A percentile compares a stretch with the other conserved stretches of the same genome.
phyloP scores from a whole-genome alignment of 35 echinoderm and acorn worm species.

The Apostichopus parvimensis region DNA sequence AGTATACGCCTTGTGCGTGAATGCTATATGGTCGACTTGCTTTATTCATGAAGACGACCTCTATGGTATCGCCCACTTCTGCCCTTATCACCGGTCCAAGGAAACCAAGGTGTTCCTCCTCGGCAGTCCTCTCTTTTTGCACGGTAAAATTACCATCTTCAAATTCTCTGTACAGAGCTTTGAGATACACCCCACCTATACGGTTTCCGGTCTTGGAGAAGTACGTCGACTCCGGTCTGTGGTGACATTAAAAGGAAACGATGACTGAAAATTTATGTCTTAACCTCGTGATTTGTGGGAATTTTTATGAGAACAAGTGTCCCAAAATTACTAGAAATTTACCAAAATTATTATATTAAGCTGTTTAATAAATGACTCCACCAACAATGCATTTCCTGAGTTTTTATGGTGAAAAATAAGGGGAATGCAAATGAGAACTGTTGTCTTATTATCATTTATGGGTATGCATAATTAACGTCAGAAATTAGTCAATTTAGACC shows the following conservation, averaged over 20 bases:
- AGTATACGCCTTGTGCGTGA: constrained; percentile 70
- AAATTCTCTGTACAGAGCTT: constrained; percentile 74
- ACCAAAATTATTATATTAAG: no score
- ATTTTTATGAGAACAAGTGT: no score
- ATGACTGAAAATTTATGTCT: no score
- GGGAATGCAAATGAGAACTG: no score
- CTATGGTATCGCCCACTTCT: constrained; percentile 81
- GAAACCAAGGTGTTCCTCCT: constrained; percentile 63
- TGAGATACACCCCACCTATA: constrained; percentile 72
- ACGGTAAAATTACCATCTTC: constrained; percentile 60
- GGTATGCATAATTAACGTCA: no score
- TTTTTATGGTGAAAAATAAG: no score
- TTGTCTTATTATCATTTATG: no score
- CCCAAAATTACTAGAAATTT: no score
- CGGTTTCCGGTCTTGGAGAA: constrained; percentile 37
- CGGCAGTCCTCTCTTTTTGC: background rate
- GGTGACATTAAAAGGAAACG: background rate
- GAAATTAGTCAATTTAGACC: no score
- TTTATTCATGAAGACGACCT: constrained; percentile 69
- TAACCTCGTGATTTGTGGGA: no score
- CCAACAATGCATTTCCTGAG: no score
- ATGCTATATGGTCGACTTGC: constrained; percentile 51
- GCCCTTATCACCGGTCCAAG: constrained; percentile 78
- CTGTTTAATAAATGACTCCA: no score
- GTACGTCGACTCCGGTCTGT: constrained; percentile 35